phyloP scores from a whole-genome alignment of 2,888 invertebrate genomes.

The Sceliomorpha sp. region DNA sequence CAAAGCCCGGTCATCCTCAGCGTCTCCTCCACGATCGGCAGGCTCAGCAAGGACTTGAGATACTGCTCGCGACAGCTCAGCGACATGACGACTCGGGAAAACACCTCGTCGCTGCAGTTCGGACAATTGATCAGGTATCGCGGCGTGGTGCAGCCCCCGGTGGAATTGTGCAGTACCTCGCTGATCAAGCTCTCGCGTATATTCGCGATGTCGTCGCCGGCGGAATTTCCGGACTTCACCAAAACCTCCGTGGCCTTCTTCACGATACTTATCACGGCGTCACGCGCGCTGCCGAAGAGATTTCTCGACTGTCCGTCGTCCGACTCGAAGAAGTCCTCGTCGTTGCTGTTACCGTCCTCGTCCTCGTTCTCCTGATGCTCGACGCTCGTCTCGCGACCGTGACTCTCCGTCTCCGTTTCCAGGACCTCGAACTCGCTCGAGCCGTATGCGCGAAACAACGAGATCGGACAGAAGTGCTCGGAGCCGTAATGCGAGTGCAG shows the following conservation, averaged over 20 bases:
- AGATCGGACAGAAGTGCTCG: slow-evolving; percentile 98
- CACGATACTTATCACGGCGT: slow-evolving; percentile 94
- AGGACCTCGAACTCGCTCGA: slow-evolving; percentile 95
- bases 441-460: slow-evolving; percentile 96
- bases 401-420: slow-evolving; percentile 89
- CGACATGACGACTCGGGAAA: slow-evolving; percentile 87
- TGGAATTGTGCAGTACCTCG: slow-evolving; percentile 62
- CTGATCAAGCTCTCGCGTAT: slow-evolving; percentile 67
- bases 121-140: slow-evolving; percentile 86
- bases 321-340: slow-evolving; percentile 81
- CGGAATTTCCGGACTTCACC: slow-evolving; percentile 84
- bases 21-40: slow-evolving; percentile 84
- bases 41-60: slow-evolving; percentile 83
- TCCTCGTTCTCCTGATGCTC: slow-evolving; percentile 77
- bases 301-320: slow-evolving; percentile 84
- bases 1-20: slow-evolving; percentile 71
- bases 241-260: slow-evolving; percentile 94
- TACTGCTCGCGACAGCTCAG: slow-evolving; percentile 86
- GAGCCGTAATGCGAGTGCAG: slow-evolving; percentile 96
- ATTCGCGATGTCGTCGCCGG: slow-evolving; percentile 83
- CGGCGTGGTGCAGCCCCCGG: slow-evolving; percentile 85
- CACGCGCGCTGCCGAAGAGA: slow-evolving; percentile 92
- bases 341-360: slow-evolving; percentile 84
- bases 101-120: slow-evolving; percentile 87
- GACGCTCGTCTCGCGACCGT: slow-evolving; percentile 78